Conservation (phyloP, 2,797 vertebrate genomes). For the Xenentodon cancila region DNA sequence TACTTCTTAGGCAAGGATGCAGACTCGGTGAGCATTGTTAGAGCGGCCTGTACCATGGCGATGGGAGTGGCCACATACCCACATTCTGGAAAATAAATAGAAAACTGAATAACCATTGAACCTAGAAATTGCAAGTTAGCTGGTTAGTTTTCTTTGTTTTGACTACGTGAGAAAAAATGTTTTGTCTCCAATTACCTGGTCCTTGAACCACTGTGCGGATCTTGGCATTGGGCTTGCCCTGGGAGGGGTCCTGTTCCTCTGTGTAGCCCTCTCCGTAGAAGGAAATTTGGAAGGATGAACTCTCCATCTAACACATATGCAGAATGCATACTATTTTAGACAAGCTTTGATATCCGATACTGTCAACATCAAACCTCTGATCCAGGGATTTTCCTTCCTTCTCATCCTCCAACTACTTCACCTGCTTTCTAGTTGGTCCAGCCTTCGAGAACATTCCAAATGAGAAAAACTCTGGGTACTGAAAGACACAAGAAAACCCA, state of each 20-base stretch:
- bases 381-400: neutral
- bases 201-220: constrained; percentile 93
- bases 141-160: too few species aligned
- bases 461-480: constrained; percentile 95
- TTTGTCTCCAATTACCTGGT: constrained; percentile 83
- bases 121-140: too few species aligned
- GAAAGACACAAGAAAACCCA: neutral
- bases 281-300: constrained; percentile 88
- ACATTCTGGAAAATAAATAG: constrained; percentile 78
- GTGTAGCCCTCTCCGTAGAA: constrained; percentile 93
- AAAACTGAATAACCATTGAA: constrained; percentile 5
- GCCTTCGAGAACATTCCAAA: constrained; percentile 90
- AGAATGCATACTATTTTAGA: neutral
- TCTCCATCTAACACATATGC: constrained; percentile 84
- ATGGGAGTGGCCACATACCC: constrained; percentile 92
- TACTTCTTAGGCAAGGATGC: constrained; percentile 88
- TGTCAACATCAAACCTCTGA: neutral
- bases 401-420: constrained; percentile 53
- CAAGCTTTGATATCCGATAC: neutral
- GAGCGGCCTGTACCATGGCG: constrained; percentile 92
- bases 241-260: constrained; percentile 80
- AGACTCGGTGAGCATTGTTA: constrained; percentile 89
- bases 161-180: too few species aligned
- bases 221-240: constrained; percentile 88
- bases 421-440: constrained; percentile 95